Evolutionary conservation across 2,888 invertebrate species (phyloP).

Genomic region (Sarcophaga carnaria): DNA sequence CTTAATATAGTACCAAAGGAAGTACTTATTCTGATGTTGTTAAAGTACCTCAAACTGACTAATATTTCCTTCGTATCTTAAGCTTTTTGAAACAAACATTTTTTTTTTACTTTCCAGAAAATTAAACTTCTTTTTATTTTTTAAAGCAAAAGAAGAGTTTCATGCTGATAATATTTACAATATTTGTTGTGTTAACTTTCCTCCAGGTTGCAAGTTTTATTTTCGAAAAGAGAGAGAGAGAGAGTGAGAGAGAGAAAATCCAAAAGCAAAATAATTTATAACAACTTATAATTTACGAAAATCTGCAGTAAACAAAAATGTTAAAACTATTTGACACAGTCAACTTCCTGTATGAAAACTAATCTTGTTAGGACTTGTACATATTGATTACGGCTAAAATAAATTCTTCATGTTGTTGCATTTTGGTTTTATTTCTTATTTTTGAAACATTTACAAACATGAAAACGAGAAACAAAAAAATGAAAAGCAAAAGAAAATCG

Average conservation of each 20-base stretch:
- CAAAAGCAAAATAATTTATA: slow-evolving; percentile 1
- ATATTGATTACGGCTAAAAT: not conserved
- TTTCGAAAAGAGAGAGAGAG: too few species aligned
- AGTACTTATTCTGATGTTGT: too few species aligned
- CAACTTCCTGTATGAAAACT: slow-evolving; percentile 51
- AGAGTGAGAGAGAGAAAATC: too few species aligned
- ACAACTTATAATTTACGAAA: slow-evolving; percentile 13
- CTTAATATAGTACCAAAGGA: too few species aligned
- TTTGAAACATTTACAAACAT: slow-evolving; percentile 5
- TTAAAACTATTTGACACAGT: slow-evolving; percentile 52
- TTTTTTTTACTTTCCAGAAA: too few species aligned
- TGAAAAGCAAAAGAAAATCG: not conserved
- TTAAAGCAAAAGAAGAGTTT: not conserved
- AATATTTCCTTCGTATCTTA: too few species aligned
- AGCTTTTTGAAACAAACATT: not conserved
- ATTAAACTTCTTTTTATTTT: not conserved
- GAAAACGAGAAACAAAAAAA: not conserved
- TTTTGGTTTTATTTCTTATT: not conserved
- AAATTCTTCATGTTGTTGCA: slow-evolving; percentile 8
- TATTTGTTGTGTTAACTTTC: slow-evolving; percentile 1
- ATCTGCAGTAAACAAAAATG: slow-evolving; percentile 7
- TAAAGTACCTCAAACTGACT: too few species aligned
- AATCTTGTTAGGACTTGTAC: slow-evolving; percentile 33
- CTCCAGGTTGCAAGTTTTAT: not conserved
- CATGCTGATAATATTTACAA: slow-evolving; percentile 4